Conservation (phyloP, 2,797 vertebrate species). For the Merluccius polli region DNA sequence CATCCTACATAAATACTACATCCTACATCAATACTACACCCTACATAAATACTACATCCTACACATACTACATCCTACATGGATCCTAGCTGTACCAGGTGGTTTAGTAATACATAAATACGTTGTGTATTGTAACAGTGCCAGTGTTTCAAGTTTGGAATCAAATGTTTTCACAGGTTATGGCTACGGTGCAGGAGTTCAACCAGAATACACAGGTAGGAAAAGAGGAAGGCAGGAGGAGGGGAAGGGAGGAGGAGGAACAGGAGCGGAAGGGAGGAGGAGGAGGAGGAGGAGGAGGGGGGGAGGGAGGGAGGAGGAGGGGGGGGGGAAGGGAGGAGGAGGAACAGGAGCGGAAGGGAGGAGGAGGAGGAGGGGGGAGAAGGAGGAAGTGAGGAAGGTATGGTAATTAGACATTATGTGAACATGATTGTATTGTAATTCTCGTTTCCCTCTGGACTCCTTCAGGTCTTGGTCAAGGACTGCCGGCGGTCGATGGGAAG, state of each 20-base stretch:
- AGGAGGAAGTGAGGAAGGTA: not conserved
- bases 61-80: not conserved
- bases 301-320: no score
- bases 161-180: constrained; percentile 21
- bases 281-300: no score
- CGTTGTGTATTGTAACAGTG: not conserved
- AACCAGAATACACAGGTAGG: not conserved
- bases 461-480: not conserved
- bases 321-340: no score
- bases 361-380: no score
- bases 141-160: not conserved
- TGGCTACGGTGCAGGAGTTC: not conserved
- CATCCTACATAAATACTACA: no score
- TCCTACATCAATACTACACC: no score
- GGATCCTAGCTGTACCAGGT: no score
- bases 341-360: no score
- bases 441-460: not conserved
- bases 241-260: no score
- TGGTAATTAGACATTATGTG: not conserved
- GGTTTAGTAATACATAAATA: no score
- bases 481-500: not conserved
- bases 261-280: no score
- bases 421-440: not conserved
- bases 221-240: not conserved
- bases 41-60: not conserved